These are phyloP conservation scores for Neosilurus hyrtlii DNA, from an alignment of 2,797 vertebrate genomes.

Conservation along the genomic window DNA sequence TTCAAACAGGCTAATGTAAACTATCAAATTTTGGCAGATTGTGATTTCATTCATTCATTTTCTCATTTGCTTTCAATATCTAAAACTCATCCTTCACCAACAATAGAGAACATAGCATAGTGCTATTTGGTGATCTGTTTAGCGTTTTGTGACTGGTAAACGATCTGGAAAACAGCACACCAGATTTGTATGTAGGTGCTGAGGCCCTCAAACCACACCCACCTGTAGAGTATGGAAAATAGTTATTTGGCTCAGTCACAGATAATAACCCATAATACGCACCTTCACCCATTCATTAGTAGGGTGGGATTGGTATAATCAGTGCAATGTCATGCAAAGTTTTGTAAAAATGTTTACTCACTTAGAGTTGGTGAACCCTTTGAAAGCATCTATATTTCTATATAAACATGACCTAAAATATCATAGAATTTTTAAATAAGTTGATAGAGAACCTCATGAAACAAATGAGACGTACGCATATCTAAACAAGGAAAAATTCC, in stretches of 20 bases:
- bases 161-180: neutral
- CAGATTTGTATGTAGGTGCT: neutral
- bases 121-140: neutral
- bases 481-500: no score
- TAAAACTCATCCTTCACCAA: neutral
- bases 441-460: no score
- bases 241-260: constrained; percentile 52
- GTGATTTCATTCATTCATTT: no score
- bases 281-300: constrained; percentile 55
- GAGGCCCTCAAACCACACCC: neutral
- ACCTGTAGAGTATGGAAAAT: constrained; percentile 45
- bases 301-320: constrained; percentile 28
- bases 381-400: no score
- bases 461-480: no score
- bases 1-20: no score
- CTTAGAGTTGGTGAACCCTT: no score
- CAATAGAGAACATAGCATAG: neutral
- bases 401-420: no score
- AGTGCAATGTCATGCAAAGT: neutral
- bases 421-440: no score
- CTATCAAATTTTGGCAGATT: no score
- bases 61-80: neutral
- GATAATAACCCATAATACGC: constrained; percentile 58
- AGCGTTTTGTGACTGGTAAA: neutral
- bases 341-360: neutral